Percentiles rank a stretch among this genome's conserved stretches.
Conservation (phyloP, 2,888 invertebrate genomes). For the Podabrus alpinus region DNA sequence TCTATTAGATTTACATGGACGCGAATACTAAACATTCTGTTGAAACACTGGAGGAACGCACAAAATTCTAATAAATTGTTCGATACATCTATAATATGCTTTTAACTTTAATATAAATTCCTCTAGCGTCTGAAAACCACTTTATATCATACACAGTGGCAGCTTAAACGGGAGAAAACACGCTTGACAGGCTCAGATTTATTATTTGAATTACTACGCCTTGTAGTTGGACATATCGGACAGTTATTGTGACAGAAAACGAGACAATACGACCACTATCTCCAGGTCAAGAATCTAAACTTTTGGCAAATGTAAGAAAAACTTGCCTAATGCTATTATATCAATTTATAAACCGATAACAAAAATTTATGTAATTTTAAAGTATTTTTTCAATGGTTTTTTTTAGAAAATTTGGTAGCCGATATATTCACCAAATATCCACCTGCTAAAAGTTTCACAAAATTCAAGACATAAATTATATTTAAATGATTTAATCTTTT, state of each 20-base stretch:
- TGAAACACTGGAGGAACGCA: constrained; percentile 17
- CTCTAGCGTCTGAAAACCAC: constrained; percentile 17
- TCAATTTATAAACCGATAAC: not conserved
- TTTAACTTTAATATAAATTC: constrained; percentile 24
- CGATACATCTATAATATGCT: constrained; percentile 18
- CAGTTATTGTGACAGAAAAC: constrained; percentile 21
- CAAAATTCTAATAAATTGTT: constrained; percentile 15
- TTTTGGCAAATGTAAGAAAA: constrained; percentile 5
- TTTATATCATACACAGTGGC: constrained; percentile 20
- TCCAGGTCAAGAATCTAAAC: constrained; percentile 12
- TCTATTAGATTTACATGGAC: constrained; percentile 17
- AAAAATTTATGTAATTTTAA: not conserved
- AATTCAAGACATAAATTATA: not conserved
- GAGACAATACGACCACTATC: constrained; percentile 9
- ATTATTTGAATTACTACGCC: constrained; percentile 22
- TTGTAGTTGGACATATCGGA: constrained; percentile 15
- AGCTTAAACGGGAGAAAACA: constrained; percentile 23
- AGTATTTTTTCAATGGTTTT: not conserved
- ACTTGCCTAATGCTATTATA: not conserved
- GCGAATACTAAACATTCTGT: constrained; percentile 20
- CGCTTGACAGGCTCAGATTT: constrained; percentile 20
- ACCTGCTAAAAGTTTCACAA: not conserved
- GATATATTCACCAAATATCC: too few relatives aligned
- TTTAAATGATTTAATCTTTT: not conserved
- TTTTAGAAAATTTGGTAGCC: too few relatives aligned